Conservation (phyloP, 2,888 invertebrate genomes). For the Euzophera pinguis region DNA sequence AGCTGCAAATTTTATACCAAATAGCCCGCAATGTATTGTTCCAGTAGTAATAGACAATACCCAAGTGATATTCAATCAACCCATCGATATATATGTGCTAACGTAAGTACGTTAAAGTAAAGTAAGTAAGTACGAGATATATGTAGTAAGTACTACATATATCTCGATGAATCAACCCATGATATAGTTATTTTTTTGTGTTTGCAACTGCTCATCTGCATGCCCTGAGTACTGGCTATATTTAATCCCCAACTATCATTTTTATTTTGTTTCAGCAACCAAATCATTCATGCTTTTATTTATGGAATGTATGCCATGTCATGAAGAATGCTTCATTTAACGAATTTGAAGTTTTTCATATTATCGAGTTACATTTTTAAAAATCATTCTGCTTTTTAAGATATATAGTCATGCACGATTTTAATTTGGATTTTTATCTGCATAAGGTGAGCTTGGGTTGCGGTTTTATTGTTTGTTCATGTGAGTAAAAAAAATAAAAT, state of each 20-base stretch:
- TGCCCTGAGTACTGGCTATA: constrained; percentile 2
- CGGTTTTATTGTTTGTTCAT: background rate
- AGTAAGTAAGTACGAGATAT: no score
- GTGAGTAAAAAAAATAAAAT: background rate
- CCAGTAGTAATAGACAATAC: no score
- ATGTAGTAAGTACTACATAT: no score
- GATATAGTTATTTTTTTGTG: no score
- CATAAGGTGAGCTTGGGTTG: constrained; percentile 5
- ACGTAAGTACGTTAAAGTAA: no score
- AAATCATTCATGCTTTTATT: constrained; percentile 47
- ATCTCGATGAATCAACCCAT: no score
- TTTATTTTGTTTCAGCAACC: constrained; percentile 63
- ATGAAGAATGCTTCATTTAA: background rate
- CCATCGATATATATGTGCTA: no score
- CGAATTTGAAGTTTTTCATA: no score
- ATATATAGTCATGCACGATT: constrained; percentile 12
- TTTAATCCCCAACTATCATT: constrained; percentile 30
- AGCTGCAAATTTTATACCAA: no score
- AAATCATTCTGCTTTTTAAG: constrained; percentile 30
- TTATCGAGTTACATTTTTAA: constrained; percentile 21
- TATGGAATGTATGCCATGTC: constrained; percentile 27
- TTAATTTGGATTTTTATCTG: constrained; percentile 7
- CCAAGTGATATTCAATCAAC: no score
- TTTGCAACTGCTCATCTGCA: background rate
- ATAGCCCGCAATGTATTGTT: no score